Percentiles rank a stretch among this genome's conserved stretches.
Conservation (phyloP, 2,797 vertebrate genomes). For the Cryptoblepharus egeriae region DNA sequence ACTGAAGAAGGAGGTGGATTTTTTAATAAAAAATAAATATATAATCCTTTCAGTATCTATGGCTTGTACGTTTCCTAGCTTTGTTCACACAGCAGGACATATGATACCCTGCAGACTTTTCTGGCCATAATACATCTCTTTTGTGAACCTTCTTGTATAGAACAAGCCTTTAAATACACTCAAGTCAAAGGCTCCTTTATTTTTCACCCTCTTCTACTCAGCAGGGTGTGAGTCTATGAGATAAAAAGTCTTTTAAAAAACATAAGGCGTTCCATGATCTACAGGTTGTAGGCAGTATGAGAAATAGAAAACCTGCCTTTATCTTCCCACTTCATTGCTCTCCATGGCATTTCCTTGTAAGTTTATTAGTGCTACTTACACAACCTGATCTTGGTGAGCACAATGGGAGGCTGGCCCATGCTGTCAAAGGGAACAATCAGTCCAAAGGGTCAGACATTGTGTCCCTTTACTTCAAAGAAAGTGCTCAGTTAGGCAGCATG, state of each 20-base stretch:
- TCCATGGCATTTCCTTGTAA: constrained; percentile 32
- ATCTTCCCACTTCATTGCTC: constrained; percentile 29
- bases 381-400: constrained; percentile 17
- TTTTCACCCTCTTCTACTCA: constrained; percentile 34
- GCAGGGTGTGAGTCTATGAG: constrained; percentile 30
- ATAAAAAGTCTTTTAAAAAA: constrained; percentile 26
- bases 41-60: constrained; percentile 9
- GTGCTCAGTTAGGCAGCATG: not conserved
- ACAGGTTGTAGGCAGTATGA: constrained; percentile 27
- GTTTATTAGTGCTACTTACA: constrained; percentile 33
- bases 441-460: not conserved
- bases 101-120: constrained; percentile 31
- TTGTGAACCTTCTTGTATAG: constrained; percentile 16
- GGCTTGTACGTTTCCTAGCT: constrained; percentile 20
- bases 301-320: constrained; percentile 15
- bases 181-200: constrained; percentile 31
- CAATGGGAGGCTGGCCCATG: constrained; percentile 27
- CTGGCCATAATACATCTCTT: constrained; percentile 33
- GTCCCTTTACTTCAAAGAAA: constrained; percentile 8
- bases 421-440: constrained; percentile 8
- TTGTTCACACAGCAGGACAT: constrained; percentile 22
- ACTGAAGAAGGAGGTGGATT: not conserved
- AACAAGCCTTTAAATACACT: constrained; percentile 37
- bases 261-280: constrained; percentile 11
- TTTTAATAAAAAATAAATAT: no score